Base-by-base conservation (phyloP, 2,888 invertebrate species). In the Eustalomyia histrio region DNA sequence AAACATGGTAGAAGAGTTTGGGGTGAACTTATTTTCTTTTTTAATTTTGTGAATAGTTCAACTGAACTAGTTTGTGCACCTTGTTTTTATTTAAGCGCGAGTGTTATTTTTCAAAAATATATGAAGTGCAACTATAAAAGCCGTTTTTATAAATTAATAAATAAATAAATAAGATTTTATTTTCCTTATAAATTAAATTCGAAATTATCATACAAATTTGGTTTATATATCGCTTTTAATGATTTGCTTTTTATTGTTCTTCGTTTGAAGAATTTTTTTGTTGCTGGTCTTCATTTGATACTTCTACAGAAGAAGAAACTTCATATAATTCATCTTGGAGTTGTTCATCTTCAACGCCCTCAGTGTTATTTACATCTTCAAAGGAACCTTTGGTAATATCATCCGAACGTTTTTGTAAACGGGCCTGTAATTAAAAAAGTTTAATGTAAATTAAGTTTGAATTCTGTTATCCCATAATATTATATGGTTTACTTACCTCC, bases 241-340 rank as follows among this genome's bases (percentile, higher is more conserved):
- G 24, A 18, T 21, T 17, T 33, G 24, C 6, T 4, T 21, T 21
- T 33, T 52, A 17, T 18, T 60, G 17, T 24, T 39, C 24, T 8
- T 76, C 47, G 2, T 67, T 39, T 3, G 55, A 39, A 16, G 39
- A 24, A 12, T 57, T n/a, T 24, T 57, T 43, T 58, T 50, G 60
- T 50, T 83, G 83, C 29, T 83, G 83, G 64, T 86, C 82, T 67
- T 86, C 86, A 64, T 84, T 86, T 18, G 88, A 85, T 35, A 89
- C 88, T 84, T 89, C 89, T 12, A 89, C 88, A 10, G 89, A 88
- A 21, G 88, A 86, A 10, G 88, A 86, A 21, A 89, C 86, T 78
- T 88, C 86, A 78, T 88, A 87, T 18, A 85, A 75, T 79, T 88
- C 87, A 71, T 86, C 86, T 69, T 84, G 74, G 39, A 76, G 75